phyloP scores from a whole-genome alignment of 2,888 invertebrate species.

The Sicus ferrugineus region DNA sequence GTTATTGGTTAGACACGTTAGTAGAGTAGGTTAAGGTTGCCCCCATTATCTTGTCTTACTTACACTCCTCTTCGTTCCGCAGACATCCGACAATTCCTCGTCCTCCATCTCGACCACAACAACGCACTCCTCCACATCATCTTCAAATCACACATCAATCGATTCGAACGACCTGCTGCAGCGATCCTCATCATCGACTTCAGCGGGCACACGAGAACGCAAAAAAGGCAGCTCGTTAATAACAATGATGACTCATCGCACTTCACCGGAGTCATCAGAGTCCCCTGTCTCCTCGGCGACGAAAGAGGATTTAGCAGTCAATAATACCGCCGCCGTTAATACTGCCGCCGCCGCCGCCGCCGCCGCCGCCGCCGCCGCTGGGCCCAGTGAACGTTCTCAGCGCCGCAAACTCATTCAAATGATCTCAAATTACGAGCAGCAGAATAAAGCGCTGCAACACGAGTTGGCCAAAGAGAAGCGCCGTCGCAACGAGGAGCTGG shows the following conservation, averaged over 20 bases:
- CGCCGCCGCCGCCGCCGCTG: neutral
- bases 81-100: constrained; percentile 57
- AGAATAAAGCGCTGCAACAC: constrained; percentile 58
- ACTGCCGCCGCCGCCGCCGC: neutral
- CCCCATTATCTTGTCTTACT: neutral
- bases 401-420: constrained; percentile 57
- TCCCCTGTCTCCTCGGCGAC: neutral
- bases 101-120: constrained; percentile 46
- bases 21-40: no score
- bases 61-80: constrained; percentile 28
- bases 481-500: constrained; percentile 60
- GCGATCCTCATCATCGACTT: constrained; percentile 52
- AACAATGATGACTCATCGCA: constrained; percentile 26
- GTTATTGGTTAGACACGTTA: no score
- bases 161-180: constrained; percentile 55
- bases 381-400: constrained; percentile 51
- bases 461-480: constrained; percentile 62
- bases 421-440: constrained; percentile 59
- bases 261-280: constrained; percentile 12
- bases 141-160: constrained; percentile 36
- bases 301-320: neutral
- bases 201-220: constrained; percentile 46
- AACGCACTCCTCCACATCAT: constrained; percentile 36
- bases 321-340: neutral
- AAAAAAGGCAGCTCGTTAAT: constrained; percentile 31